Conservation (phyloP, 2,888 invertebrate genomes). For the Machimus atricapillus region DNA sequence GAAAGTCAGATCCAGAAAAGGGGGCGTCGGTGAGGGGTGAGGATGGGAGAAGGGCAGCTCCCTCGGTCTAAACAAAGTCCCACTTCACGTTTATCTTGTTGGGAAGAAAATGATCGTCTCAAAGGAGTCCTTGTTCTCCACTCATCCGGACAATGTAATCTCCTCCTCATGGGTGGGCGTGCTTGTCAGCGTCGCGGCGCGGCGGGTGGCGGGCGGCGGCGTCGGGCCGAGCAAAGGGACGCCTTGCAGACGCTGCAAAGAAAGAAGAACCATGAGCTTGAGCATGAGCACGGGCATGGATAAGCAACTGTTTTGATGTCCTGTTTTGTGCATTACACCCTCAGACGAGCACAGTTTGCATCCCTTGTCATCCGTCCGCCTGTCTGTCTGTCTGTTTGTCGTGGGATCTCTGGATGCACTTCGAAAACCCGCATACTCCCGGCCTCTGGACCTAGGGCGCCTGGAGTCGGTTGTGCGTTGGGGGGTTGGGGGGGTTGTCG, state of each 20-base stretch:
- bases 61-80: neutral
- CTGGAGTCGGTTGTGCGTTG: too few species aligned
- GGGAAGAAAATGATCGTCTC: neutral
- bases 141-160: neutral
- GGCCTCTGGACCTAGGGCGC: neutral
- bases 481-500: too few species aligned
- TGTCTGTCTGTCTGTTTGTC: neutral
- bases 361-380: neutral
- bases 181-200: neutral
- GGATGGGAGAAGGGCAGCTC: too few species aligned
- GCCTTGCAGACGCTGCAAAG: neutral
- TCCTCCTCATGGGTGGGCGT: neutral
- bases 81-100: neutral
- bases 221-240: neutral
- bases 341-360: neutral
- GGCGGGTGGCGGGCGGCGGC: neutral
- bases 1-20: neutral
- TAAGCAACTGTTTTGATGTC: constrained; percentile 22
- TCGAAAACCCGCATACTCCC: neutral
- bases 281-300: neutral
- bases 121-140: neutral
- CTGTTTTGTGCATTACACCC: constrained; percentile 11
- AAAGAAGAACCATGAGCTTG: neutral
- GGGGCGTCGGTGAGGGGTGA: too few species aligned
- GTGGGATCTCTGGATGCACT: neutral